phyloP scores from a whole-genome alignment of 2,888 invertebrate species.

The Callimorpha dominula region DNA sequence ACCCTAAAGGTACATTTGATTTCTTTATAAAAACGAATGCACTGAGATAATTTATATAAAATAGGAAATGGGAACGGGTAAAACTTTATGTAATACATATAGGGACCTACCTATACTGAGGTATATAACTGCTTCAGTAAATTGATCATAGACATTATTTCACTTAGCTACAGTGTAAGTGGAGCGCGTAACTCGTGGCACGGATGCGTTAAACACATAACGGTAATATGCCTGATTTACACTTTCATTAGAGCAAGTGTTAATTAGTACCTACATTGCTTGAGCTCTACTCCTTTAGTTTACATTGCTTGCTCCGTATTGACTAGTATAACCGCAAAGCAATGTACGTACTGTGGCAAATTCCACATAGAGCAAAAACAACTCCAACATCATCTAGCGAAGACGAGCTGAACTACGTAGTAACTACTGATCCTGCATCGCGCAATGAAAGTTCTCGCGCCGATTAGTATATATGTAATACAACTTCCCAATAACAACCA shows the following conservation, averaged over 20 bases:
- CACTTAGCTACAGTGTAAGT: constrained; percentile 12
- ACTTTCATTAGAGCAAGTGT: not conserved
- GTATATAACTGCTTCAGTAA: constrained; percentile 5
- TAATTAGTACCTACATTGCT: not conserved
- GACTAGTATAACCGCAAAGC: not conserved
- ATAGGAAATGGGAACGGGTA: not conserved
- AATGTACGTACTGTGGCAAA: not conserved
- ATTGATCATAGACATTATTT: constrained; percentile 14
- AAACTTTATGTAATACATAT: not conserved
- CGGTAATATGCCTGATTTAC: constrained; percentile 4
- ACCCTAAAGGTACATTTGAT: not conserved
- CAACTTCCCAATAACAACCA: too few species aligned
- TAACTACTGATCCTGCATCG: too few species aligned
- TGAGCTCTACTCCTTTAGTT: not conserved
- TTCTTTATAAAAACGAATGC: not conserved
- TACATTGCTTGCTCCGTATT: not conserved
- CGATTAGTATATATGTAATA: too few species aligned
- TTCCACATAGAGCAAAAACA: too few species aligned
- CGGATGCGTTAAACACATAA: constrained; percentile 13
- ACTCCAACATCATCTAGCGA: too few species aligned
- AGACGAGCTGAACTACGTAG: too few species aligned
- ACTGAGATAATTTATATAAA: not conserved
- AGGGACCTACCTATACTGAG: too few species aligned
- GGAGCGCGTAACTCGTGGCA: constrained; percentile 11
- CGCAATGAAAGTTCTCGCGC: too few species aligned